Base-by-base conservation (phyloP, 2,888 invertebrate species). In the Cryptocephalus primarius region DNA sequence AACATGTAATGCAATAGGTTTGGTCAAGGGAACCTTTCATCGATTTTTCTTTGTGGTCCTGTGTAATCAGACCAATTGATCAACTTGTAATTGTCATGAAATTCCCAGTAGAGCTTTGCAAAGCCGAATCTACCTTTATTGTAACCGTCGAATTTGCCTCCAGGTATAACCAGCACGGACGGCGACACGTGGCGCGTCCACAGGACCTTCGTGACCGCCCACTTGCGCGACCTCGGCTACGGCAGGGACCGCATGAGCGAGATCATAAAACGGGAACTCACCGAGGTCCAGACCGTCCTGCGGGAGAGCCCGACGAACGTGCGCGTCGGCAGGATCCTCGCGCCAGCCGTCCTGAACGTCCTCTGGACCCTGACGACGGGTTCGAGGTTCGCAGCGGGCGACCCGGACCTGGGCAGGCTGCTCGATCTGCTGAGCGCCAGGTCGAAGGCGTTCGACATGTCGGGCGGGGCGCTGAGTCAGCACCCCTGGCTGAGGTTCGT, bases 401-500 rank as follows among this genome's bases (percentile, higher is more conserved):
- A 77, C 51, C 53, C 63, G 6, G 63, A 69, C 8, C 55, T 80
- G 34, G 55, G 32, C 13, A 62, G 62, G 4, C 60, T 80, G 8
- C 57, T 80, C 8, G 60, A 68, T 8, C 60, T 79, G 8, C 63
- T 81, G 56, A 63, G 67, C 33, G 61, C 66, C 33, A 65, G 81
- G 40, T 70, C 75, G 0, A 72, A 71, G 55, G 73, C 73, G 1
- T 80, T 80, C 47, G 69, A 68, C 51, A 61, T 67, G 47, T 47
- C 54, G 2, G 61, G 62, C 8, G 60, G 82, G 0, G 44, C 75
- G n/a, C 61, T 83, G 13, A 69, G 73, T 8, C 73, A 76, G 55
- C 72, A 77, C 50, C 82, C 83, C 1, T 83, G 80, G 80, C 54
- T 83, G 41, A 69, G 83, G 44, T 73, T 74, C 60, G 53, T 84